Base-by-base conservation (phyloP, 2,888 invertebrate genomes). In the Ecliptopera silaceata region DNA sequence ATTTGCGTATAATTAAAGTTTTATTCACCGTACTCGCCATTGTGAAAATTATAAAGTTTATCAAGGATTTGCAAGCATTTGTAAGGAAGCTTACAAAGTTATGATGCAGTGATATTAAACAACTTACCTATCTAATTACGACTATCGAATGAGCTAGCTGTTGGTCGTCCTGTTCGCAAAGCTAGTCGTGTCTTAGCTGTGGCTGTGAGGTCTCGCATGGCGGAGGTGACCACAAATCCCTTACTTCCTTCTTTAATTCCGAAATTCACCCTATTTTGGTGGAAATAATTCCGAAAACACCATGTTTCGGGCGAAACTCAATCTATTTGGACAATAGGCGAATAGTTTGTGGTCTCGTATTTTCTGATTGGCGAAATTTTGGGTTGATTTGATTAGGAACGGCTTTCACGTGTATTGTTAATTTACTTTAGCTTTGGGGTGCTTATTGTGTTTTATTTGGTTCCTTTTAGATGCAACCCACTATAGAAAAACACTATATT, bases 291-390 rank as follows among this genome's bases (percentile, higher is more conserved):
- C 51, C 12, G 41, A 60, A 52, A 52, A 47, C 47, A 45, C 55
- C 26, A 52, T 56, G 49, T 60, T 50, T 54, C 17, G 38, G 41
- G 18, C 22, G 42, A 54, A 59, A 54, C 46, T 50, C 49, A 54
- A 59, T 59, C 39, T 59, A 45, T 50, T 50, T 54, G 45, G 50
- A 59, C 52, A 54, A 57, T 48, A 53, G 49, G 49, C 42, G 49
- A 46, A 59, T 59, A 59, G 49, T 59, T 59, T 49, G 54, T 13
- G 54, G 48, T 54, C 41, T 42, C 47, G 56, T 46, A 46, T 45
- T 42, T 51, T 46, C 49, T 49, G 52, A 49, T 58, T 46, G 53
- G 34, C 18, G 43, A 58, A 49, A 58, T 49, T 58, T 53, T 22
- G 41, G 49, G 49, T 53, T 59, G 38, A 54, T 59, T 54, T 46